Evolutionary conservation across 2,797 vertebrate genomes (phyloP).

Genomic region (Fistularia tabacaria): DNA sequence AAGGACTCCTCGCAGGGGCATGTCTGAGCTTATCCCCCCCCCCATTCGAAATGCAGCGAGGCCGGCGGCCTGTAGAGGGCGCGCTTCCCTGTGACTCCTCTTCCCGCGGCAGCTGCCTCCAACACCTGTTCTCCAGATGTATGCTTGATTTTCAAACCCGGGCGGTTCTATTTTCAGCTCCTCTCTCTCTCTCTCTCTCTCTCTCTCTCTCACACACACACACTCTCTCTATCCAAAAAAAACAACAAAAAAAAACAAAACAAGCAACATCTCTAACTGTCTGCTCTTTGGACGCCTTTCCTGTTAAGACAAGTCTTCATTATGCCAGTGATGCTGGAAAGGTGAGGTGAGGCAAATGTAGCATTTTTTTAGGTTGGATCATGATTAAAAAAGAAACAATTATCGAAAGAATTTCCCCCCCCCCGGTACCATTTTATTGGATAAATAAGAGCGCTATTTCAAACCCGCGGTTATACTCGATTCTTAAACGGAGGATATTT

Average conservation of each 20-base stretch:
- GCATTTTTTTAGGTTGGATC: constrained; percentile 9
- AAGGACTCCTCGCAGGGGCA: constrained; percentile 3
- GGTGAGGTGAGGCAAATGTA: constrained; percentile 39
- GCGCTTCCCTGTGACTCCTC: constrained; percentile 47
- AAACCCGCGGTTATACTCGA: too few relatives aligned
- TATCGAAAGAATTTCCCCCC: too few relatives aligned
- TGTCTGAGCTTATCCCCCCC: constrained; percentile 25
- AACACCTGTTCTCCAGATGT: constrained; percentile 80
- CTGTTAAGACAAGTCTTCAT: constrained; percentile 50
- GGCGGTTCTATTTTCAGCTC: constrained; percentile 27
- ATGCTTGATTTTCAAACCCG: constrained; percentile 60
- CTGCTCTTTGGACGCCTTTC: constrained; percentile 12
- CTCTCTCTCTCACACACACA: not conserved
- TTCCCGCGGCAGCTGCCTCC: constrained; percentile 37
- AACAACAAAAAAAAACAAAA: too few relatives aligned
- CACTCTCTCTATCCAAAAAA: not conserved
- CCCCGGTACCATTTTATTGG: too few relatives aligned
- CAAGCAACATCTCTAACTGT: too few relatives aligned
- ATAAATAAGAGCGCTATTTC: too few relatives aligned
- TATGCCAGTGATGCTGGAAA: constrained; percentile 26
- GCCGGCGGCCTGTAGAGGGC: constrained; percentile 59
- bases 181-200: constrained; percentile 11
- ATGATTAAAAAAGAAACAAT: too few relatives aligned
- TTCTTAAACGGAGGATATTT: too few relatives aligned
- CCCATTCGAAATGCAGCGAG: constrained; percentile 24